These are phyloP conservation scores for Drosophila seguyi DNA, from an alignment of 1,140 invertebrate genomes.

Conservation along the genomic window DNA sequence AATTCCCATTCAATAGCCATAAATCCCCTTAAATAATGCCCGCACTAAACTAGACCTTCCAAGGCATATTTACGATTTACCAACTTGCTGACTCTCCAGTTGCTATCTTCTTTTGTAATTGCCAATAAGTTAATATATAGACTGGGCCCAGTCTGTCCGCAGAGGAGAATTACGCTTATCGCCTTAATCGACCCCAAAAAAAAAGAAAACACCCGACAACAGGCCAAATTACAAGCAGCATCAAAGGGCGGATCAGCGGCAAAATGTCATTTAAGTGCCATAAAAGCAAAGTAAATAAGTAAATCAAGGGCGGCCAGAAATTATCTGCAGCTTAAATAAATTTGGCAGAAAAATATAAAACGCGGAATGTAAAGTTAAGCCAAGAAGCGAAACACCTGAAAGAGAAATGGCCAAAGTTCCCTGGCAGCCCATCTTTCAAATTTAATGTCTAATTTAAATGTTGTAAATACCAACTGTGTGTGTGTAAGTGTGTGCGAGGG, in stretches of 20 bases:
- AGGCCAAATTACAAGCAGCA: conserved; percentile 68
- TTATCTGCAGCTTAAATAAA: conserved; percentile 77
- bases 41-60: conserved; percentile 36
- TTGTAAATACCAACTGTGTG: conserved; percentile 72
- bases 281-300: conserved; percentile 81
- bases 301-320: conserved; percentile 68
- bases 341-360: conserved; percentile 53
- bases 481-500: conserved; percentile 3
- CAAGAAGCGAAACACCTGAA: conserved; percentile 57
- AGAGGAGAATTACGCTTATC: conserved; percentile 68
- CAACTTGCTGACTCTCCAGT: conserved; percentile 43
- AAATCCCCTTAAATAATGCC: conserved; percentile 31
- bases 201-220: conserved; percentile 44
- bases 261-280: conserved; percentile 70
- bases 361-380: conserved; percentile 12
- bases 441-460: conserved; percentile 84
- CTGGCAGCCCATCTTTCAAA: conserved; percentile 79
- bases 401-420: conserved; percentile 58
- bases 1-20: conserved; percentile 25
- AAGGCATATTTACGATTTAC: conserved; percentile 15
- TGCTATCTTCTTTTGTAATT: conserved; percentile 59
- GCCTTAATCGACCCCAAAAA: conserved; percentile 50
- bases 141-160: conserved; percentile 49
- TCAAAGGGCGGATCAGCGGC: conserved; percentile 26
- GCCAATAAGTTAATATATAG: conserved; percentile 62